These are phyloP conservation scores for Cyclophora albipunctata DNA, from an alignment of 2,888 invertebrate genomes.

Conservation along the genomic window DNA sequence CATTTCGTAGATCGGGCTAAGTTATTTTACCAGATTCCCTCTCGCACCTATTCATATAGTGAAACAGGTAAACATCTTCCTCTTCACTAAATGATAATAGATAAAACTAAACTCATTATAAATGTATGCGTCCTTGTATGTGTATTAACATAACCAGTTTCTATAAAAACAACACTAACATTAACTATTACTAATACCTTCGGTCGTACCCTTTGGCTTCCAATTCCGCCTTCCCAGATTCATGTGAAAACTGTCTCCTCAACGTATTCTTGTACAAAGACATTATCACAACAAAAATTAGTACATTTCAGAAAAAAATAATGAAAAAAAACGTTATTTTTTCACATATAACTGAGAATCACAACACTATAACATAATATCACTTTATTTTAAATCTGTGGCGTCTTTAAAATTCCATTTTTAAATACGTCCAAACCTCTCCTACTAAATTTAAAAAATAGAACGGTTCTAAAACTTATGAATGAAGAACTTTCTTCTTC, in stretches of 20 bases:
- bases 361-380: not conserved
- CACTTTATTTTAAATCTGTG: not conserved
- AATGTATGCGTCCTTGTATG: too few relatives aligned
- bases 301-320: conserved; percentile 3
- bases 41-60: too few relatives aligned
- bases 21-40: too few relatives aligned
- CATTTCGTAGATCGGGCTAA: too few relatives aligned
- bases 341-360: not conserved
- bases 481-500: too few relatives aligned
- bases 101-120: too few relatives aligned
- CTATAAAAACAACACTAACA: too few relatives aligned
- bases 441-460: too few relatives aligned
- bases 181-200: conserved; percentile 33
- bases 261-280: conserved; percentile 38
- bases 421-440: conserved; percentile 1
- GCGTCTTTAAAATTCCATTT: not conserved
- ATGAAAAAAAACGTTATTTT: conserved; percentile 1
- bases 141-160: too few relatives aligned
- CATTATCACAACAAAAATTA: conserved; percentile 18
- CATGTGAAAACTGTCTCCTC: conserved; percentile 63
- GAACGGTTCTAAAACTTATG: too few relatives aligned
- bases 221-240: conserved; percentile 60
- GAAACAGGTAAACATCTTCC: too few relatives aligned
- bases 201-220: conserved; percentile 34
- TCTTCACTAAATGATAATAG: too few relatives aligned